These are phyloP conservation scores for Brachyopa scutellaris DNA, from an alignment of 2,888 invertebrate genomes.

Conservation along the genomic window DNA sequence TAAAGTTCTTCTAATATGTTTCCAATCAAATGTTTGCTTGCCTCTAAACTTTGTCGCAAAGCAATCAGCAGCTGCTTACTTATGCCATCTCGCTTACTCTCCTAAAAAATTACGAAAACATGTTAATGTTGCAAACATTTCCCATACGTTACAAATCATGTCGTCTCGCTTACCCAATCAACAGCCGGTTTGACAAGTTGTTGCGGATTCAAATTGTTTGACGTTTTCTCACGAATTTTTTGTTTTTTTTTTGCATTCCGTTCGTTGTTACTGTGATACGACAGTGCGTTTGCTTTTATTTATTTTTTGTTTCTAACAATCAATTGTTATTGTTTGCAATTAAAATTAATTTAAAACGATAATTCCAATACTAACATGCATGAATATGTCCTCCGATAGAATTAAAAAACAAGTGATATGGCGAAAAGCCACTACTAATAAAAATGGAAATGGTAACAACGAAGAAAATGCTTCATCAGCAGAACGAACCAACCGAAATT, in stretches of 20 bases:
- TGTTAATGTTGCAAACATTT: constrained; percentile 39
- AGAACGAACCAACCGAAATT: constrained; percentile 32
- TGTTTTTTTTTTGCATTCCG: constrained; percentile 49
- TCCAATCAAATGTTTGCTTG: constrained; percentile 17
- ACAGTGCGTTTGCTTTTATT: constrained; percentile 30
- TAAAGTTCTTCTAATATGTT: constrained; percentile 4
- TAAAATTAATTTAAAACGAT: background rate
- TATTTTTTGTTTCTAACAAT: background rate
- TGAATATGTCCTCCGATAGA: constrained; percentile 46
- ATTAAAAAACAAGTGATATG: constrained; percentile 32
- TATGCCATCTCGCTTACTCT: constrained; percentile 18
- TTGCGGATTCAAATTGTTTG: constrained; percentile 64
- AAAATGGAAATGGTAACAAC: constrained; percentile 33
- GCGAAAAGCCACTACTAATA: constrained; percentile 31
- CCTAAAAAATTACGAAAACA: constrained; percentile 42
- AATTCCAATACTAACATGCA: constrained; percentile 17
- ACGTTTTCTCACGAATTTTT: constrained; percentile 34
- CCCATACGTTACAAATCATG: background rate
- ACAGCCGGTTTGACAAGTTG: constrained; percentile 70
- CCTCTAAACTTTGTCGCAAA: constrained; percentile 35
- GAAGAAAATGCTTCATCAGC: constrained; percentile 59
- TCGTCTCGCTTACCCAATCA: constrained; percentile 35
- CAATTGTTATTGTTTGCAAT: background rate
- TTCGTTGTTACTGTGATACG: constrained; percentile 44
- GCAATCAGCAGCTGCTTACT: constrained; percentile 1